phyloP scores from a whole-genome alignment of 2,113 vertebrate genomes.

The Scophthalmus maximus region DNA sequence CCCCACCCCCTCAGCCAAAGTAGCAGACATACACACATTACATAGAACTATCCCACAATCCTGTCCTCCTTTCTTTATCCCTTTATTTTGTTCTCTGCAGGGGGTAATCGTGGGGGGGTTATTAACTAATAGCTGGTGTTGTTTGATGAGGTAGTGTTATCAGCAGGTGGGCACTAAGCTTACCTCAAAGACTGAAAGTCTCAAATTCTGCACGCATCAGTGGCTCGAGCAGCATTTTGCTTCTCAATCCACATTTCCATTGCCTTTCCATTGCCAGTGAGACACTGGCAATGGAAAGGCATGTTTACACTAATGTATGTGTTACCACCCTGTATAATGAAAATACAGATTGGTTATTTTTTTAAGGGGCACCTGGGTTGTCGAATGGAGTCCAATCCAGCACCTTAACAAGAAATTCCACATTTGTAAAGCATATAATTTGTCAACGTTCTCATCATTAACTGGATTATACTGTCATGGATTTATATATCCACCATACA shows the following conservation, averaged over 20 bases:
- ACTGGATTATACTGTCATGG: not conserved
- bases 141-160: constrained; percentile 66
- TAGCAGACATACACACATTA: constrained; percentile 22
- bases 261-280: no score
- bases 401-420: not conserved
- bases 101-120: constrained; percentile 55
- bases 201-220: constrained; percentile 24
- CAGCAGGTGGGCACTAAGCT: constrained; percentile 63
- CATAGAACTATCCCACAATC: constrained; percentile 23
- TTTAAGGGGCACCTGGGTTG: not conserved
- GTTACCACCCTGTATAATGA: no score
- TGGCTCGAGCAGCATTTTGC: constrained; percentile 20
- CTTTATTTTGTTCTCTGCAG: constrained; percentile 46
- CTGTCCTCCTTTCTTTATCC: constrained; percentile 50
- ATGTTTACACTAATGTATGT: not conserved
- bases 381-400: not conserved
- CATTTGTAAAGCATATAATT: no score
- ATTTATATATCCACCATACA: not conserved
- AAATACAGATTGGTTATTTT: no score
- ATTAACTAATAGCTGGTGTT: constrained; percentile 74
- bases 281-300: not conserved
- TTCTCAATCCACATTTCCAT: not conserved
- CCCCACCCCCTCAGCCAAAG: constrained; percentile 24
- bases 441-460: no score
- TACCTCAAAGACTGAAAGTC: constrained; percentile 64